Evolutionary conservation across 2,888 invertebrate species (phyloP).

Genomic region (Diaperis boleti): DNA sequence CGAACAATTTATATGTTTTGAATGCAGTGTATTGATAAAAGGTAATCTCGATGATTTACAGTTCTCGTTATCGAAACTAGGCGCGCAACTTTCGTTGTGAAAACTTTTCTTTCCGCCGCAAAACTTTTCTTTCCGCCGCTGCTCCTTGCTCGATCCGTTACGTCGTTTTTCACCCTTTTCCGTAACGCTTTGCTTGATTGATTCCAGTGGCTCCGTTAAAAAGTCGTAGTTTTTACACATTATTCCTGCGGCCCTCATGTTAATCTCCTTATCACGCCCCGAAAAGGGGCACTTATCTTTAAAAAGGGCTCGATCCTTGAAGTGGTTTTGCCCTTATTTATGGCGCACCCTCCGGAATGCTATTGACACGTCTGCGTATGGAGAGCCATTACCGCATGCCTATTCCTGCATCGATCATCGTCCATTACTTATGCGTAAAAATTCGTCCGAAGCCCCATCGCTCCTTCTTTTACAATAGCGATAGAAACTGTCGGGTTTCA

Average conservation of each 20-base stretch:
- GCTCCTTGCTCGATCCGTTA: background rate
- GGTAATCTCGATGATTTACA: slow-evolving; percentile 20
- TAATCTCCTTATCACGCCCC: background rate
- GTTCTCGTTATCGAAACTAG: slow-evolving; percentile 11
- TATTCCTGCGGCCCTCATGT: background rate
- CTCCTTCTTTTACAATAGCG: slow-evolving; percentile 43
- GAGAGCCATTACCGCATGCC: slow-evolving; percentile 51
- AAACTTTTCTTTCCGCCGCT: too few species aligned
- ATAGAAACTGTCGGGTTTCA: slow-evolving; percentile 53
- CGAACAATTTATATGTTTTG: too few species aligned
- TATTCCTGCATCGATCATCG: slow-evolving; percentile 37
- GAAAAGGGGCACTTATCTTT: slow-evolving; percentile 33
- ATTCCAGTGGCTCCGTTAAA: too few species aligned
- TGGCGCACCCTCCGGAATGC: slow-evolving; percentile 60
- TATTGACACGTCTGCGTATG: slow-evolving; percentile 62
- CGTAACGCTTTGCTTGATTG: background rate
- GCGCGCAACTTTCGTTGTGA: slow-evolving; percentile 25
- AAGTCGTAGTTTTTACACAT: too few species aligned
- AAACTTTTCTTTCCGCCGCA: slow-evolving; percentile 29
- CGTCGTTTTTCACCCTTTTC: too few species aligned
- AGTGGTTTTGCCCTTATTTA: slow-evolving; percentile 59
- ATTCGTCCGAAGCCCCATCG: slow-evolving; percentile 26
- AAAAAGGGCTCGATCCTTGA: slow-evolving; percentile 37
- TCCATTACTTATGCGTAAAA: slow-evolving; percentile 21
- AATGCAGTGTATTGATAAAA: slow-evolving; percentile 15